These are phyloP conservation scores for Sebastes steindachneri DNA, from an alignment of 2,797 vertebrate genomes.

Conservation along the genomic window DNA sequence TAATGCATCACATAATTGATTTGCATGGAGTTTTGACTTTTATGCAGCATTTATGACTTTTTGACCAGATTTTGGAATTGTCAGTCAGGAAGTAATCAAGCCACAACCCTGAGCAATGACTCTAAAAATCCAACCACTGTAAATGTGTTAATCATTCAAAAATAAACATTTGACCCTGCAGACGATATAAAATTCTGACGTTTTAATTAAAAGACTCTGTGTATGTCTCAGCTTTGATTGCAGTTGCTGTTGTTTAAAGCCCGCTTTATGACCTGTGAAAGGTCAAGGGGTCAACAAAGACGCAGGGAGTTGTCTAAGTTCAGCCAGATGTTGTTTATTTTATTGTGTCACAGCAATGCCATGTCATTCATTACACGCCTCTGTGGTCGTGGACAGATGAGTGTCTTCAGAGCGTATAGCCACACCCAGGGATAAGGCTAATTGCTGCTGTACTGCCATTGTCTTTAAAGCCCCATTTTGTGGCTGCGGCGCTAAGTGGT, in stretches of 20 bases:
- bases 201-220: background rate
- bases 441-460: conserved; percentile 72
- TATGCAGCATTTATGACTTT: background rate
- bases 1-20: background rate
- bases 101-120: background rate
- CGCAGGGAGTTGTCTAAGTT: conserved; percentile 48
- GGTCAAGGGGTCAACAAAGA: conserved; percentile 54
- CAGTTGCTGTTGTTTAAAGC: background rate
- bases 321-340: conserved; percentile 72
- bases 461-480: conserved; percentile 76
- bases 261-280: conserved; percentile 1
- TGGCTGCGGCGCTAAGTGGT: conserved; percentile 70
- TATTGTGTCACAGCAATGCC: conserved; percentile 62
- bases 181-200: background rate
- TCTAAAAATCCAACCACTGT: background rate
- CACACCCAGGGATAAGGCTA: conserved; percentile 72
- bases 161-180: background rate
- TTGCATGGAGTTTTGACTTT: background rate
- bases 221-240: background rate
- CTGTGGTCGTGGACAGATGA: conserved; percentile 60
- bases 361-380: conserved; percentile 73
- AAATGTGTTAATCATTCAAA: background rate
- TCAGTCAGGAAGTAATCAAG: background rate
- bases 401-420: conserved; percentile 50
- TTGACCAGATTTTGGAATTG: background rate